Evolutionary conservation across 2,797 vertebrate species (phyloP).

Genomic region (Dryobates pubescens): DNA sequence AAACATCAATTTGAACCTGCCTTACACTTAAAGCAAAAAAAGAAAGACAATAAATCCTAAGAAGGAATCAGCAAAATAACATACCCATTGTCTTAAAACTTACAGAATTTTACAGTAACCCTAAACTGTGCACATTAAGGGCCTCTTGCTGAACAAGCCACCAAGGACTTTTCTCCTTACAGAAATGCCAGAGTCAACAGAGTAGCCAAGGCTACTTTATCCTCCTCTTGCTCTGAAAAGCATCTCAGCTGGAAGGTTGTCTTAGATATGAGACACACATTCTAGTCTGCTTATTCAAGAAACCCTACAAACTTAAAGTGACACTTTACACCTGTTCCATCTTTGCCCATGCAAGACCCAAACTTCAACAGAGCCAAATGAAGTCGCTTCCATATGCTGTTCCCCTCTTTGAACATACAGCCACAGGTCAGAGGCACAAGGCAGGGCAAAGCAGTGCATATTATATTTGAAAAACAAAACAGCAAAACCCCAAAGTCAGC

Average conservation of each 20-base stretch:
- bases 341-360: background rate
- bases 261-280: background rate
- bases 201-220: background rate
- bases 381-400: background rate
- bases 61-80: background rate
- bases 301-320: background rate
- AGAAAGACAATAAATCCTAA: constrained; percentile 18
- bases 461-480: background rate
- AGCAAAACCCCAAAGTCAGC: background rate
- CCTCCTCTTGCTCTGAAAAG: background rate
- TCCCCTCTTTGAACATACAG: background rate
- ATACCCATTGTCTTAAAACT: background rate
- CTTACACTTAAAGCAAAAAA: constrained; percentile 24
- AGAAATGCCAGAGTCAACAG: background rate
- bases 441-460: background rate
- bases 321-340: background rate
- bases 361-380: background rate
- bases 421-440: background rate
- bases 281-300: background rate
- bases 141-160: background rate
- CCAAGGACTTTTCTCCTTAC: background rate
- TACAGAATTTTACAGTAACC: background rate
- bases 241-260: background rate
- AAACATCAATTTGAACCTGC: constrained; percentile 39
- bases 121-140: background rate